Percentiles rank a stretch among this genome's conserved stretches.
Evolutionary conservation across 2,797 vertebrate species (phyloP).

Genomic region (Buphagus erythrorhynchus): DNA sequence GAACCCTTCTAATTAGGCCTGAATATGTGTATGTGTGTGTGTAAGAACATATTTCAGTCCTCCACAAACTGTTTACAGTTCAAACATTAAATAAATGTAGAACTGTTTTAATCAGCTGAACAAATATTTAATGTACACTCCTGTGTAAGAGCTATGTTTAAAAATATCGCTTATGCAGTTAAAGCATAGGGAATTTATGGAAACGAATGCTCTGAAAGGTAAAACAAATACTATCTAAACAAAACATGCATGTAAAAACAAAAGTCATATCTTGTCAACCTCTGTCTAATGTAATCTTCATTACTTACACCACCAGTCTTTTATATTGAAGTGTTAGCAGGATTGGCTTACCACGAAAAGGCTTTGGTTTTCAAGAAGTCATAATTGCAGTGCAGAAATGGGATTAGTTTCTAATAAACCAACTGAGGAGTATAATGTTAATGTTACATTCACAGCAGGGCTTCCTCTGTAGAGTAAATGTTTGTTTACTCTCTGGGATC

Average conservation of each 20-base stretch:
- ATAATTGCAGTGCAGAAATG: constrained; percentile 24
- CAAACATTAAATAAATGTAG: constrained; percentile 81
- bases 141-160: constrained; percentile 69
- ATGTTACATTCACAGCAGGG: constrained; percentile 30
- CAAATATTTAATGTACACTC: constrained; percentile 82
- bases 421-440: constrained; percentile 43
- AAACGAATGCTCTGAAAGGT: constrained; percentile 68
- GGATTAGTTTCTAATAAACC: constrained; percentile 67
- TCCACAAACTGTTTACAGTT: constrained; percentile 80
- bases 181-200: constrained; percentile 70
- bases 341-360: neutral
- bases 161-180: constrained; percentile 68
- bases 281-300: neutral
- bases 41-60: constrained; percentile 72
- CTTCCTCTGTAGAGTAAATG: constrained; percentile 64
- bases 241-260: neutral
- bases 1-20: constrained; percentile 44
- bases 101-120: constrained; percentile 81
- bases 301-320: neutral
- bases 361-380: constrained; percentile 46
- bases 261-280: constrained; percentile 26
- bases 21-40: constrained; percentile 14
- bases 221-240: constrained; percentile 69
- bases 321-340: neutral
- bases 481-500: constrained; percentile 70